Conservation (phyloP, 2,113 vertebrate genomes). For the Chaenocephalus aceratus region DNA sequence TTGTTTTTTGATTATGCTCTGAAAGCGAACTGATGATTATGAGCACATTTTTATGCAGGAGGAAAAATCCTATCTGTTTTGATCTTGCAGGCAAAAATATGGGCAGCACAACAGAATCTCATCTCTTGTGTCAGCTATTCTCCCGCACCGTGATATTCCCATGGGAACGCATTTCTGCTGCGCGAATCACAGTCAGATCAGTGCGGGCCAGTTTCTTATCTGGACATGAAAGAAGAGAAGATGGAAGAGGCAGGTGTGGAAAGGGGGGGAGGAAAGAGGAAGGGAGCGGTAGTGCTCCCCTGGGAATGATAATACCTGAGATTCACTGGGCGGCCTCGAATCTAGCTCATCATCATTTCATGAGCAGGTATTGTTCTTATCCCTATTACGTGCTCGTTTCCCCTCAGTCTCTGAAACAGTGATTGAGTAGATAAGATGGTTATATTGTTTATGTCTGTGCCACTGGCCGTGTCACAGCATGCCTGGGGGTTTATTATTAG, state of each 20-base stretch:
- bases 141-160: constrained; percentile 70
- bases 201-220: constrained; percentile 77
- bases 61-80: constrained; percentile 74
- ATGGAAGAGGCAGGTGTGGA: constrained; percentile 64
- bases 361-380: constrained; percentile 55
- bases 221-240: constrained; percentile 76
- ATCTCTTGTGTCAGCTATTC: constrained; percentile 82
- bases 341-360: constrained; percentile 65
- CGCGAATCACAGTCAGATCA: constrained; percentile 77
- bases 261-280: background rate
- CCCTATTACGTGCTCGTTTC: constrained; percentile 21
- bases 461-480: constrained; percentile 26
- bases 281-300: constrained; percentile 38
- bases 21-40: constrained; percentile 59
- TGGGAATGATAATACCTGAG: constrained; percentile 65
- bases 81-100: constrained; percentile 77
- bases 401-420: constrained; percentile 29
- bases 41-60: constrained; percentile 57
- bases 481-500: constrained; percentile 54
- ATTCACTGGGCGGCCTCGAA: constrained; percentile 56
- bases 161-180: constrained; percentile 78
- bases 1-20: constrained; percentile 55
- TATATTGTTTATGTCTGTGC: constrained; percentile 47
- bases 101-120: constrained; percentile 76
- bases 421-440: constrained; percentile 53